Base-by-base conservation (phyloP, 2,888 invertebrate species). In the Hirtodrosophila alboralis region DNA sequence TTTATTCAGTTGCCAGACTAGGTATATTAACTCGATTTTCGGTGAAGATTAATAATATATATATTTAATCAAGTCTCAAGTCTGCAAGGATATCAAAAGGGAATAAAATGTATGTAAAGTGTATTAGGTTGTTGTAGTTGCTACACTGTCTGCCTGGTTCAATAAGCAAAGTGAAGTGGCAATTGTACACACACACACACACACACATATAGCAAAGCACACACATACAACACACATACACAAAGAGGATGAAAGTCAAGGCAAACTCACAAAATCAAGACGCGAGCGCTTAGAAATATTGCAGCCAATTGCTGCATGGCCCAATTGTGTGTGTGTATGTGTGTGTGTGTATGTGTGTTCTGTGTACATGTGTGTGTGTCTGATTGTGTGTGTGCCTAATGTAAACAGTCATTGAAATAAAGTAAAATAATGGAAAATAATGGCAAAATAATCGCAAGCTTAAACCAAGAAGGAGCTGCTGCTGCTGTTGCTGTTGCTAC, bases 391-490 rank as follows among this genome's bases (percentile, higher is more conserved):
- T 52, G 41, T 59, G 67, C 38, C 57, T 74, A 75, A 77, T 83
- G 84, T 81, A 83, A 86, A 83, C 84, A 83, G 83, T 83, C 84
- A 81, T 83, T 84, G 85, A 83, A 86, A 86, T 83, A 86, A 86
- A 83, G 85, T 83, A 85, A 80, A 80, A 80, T 80, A 81, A 83
- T 85, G 85, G 83, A 85, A 85, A 85, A 75, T 83, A 80, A 80
- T 80, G 85, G 83, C 85, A 67, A 80, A 80, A 80, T 83, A 80
- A 80, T 80, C 85, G 79, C 79, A 83, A 78, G 49, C 84, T 63
- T 66, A 57, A 73, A 34, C 53, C 57, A 59, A 66, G 60, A 10
- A 57, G 68, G 13, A 30, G 44, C 26, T 38, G 28, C 33, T 26
- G 33, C 31, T 34, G 38, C 9, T 8, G 16, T 6, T 34, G 26